Conservation (phyloP, 1,140 invertebrate genomes). For the Dreissena polymorpha region DNA sequence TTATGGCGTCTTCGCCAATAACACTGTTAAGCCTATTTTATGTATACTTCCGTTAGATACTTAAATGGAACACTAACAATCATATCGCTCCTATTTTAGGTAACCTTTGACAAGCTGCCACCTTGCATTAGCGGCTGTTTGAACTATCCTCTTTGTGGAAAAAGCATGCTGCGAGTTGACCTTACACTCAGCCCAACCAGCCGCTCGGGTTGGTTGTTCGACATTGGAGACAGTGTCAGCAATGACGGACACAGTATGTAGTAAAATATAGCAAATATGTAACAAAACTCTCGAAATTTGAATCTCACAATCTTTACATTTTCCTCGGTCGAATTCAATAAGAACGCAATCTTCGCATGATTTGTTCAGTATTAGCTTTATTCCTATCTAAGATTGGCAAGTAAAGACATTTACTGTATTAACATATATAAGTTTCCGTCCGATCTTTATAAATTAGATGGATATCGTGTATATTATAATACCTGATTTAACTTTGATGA, state of each 20-base stretch:
- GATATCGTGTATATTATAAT: not conserved
- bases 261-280: not conserved
- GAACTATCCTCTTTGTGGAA: constrained; percentile 17
- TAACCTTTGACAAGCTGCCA: constrained; percentile 18
- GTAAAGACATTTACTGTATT: not conserved
- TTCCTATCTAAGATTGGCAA: too few species aligned
- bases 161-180: constrained; percentile 25
- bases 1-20: too few species aligned
- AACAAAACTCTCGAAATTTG: not conserved
- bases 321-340: not conserved
- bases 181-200: not conserved
- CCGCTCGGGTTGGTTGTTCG: constrained; percentile 13
- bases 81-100: not conserved
- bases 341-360: not conserved
- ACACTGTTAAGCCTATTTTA: too few species aligned
- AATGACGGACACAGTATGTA: constrained; percentile 34
- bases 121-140: constrained; percentile 1
- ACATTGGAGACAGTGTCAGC: constrained; percentile 20
- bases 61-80: too few species aligned
- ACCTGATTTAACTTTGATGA: not conserved
- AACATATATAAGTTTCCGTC: not conserved
- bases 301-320: not conserved
- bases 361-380: too few species aligned
- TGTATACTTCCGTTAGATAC: too few species aligned
- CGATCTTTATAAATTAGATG: not conserved